Percentiles rank a stretch among this genome's conserved stretches.
phyloP scores from a whole-genome alignment of 2,888 invertebrate species.

The Amiota minor region DNA sequence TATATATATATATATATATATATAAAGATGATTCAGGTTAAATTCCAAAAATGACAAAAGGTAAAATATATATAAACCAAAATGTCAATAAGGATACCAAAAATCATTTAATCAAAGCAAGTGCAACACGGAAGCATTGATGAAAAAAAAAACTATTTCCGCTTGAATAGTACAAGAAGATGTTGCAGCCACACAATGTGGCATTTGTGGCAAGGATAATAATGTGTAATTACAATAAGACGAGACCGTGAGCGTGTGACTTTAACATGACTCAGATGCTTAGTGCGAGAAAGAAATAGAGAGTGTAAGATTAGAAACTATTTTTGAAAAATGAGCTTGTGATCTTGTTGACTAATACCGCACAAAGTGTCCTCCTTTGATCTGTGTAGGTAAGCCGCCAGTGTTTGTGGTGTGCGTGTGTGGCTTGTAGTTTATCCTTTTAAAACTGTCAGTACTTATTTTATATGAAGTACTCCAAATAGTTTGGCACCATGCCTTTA shows the following conservation, averaged over 20 bases:
- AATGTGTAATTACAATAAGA: slow-evolving; percentile 33
- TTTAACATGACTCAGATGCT: not conserved
- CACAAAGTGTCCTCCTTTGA: slow-evolving; percentile 42
- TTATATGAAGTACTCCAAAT: slow-evolving; percentile 69
- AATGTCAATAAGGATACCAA: not conserved
- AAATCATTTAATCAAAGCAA: slow-evolving; percentile 42
- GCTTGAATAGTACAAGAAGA: slow-evolving; percentile 31
- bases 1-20: too few relatives aligned
- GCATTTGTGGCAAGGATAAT: slow-evolving; percentile 21
- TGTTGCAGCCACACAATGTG: slow-evolving; percentile 33
- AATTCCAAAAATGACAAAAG: not conserved
- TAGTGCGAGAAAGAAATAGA: not conserved
- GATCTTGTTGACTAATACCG: slow-evolving; percentile 62
- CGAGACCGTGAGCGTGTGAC: slow-evolving; percentile 20
- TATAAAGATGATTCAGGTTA: too few relatives aligned
- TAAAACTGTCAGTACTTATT: slow-evolving; percentile 45
- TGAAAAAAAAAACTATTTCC: slow-evolving; percentile 50
- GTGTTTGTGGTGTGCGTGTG: slow-evolving; percentile 27
- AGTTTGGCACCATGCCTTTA: slow-evolving; percentile 57
- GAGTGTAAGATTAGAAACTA: not conserved
- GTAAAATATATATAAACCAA: slow-evolving; percentile 25
- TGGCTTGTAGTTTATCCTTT: slow-evolving; percentile 25
- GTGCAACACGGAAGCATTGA: slow-evolving; percentile 38
- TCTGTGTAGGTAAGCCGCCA: slow-evolving; percentile 24
- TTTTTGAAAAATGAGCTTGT: slow-evolving; percentile 64